Base-by-base conservation (phyloP, 2,888 invertebrate genomes). In the Chloroclystis v-ata region DNA sequence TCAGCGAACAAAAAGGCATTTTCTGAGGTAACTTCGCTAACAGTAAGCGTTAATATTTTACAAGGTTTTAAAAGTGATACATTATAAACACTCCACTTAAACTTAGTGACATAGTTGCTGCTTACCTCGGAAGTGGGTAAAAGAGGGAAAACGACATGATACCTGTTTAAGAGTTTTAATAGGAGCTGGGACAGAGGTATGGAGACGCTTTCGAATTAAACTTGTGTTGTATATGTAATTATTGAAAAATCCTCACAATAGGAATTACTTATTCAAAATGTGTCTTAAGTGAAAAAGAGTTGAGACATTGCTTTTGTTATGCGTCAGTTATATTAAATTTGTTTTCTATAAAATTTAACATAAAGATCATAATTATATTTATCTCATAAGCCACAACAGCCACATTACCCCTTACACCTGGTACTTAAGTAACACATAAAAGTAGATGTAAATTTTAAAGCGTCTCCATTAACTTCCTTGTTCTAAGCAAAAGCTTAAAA, bases 401-500 rank as follows among this genome's bases (percentile, higher is more conserved):
- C 3, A 20, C 5, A 20, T 4, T 5, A 20, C 20, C 20, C 20
- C 2, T 20, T 20, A 20, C 5, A 20, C 3, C 2, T 20, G 20
- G 2, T 20, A 20, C 20, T 20, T 20, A 4, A 20, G 20, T 20
- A 20, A 20, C 20, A 20, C n/a, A n/a, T n/a, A n/a, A n/a, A n/a
- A n/a, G n/a, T n/a, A n/a, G n/a, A n/a, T n/a, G n/a, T n/a, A n/a
- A n/a, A n/a, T n/a, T n/a, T n/a, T n/a, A n/a, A n/a, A 14, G 14
- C 32, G 4, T 47, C 72, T 78, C 78, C 56, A 72, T 45, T 43
- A 40, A 30, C 52, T 54, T 55, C 49, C 12, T 29, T 71, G 57
- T 71, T 64, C 69, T 45, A 52, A 55, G 51, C 54, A 65, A 68
- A 71, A 78, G 80, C 82, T 83, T 85, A 82, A 85, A 83, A 85